A percentile compares a stretch with the other conserved stretches of the same genome.
Evolutionary conservation across 2,797 vertebrate genomes (phyloP).

Genomic region (Myoxocephalus aenaeus): DNA sequence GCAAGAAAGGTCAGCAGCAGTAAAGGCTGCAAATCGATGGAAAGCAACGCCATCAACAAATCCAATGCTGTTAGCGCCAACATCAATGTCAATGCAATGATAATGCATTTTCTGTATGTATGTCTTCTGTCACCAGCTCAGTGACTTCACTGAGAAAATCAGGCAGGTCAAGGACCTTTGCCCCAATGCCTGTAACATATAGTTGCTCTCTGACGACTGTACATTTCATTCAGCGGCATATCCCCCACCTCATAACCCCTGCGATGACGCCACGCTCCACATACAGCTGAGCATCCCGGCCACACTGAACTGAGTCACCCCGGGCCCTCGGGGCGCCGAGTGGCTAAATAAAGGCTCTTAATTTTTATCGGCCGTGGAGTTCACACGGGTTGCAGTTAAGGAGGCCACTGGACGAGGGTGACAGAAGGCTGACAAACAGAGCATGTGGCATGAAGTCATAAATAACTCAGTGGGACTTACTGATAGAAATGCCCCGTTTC

Average conservation of each 20-base stretch:
- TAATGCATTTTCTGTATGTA: background rate
- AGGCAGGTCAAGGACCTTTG: slow-evolving; percentile 30
- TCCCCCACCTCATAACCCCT: background rate
- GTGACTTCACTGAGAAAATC: slow-evolving; percentile 27
- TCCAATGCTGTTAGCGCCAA: background rate
- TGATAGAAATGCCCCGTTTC: background rate
- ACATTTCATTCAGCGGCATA: slow-evolving; percentile 38
- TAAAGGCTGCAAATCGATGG: background rate
- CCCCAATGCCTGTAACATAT: background rate
- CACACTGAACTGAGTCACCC: slow-evolving; percentile 43
- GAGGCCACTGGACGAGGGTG: slow-evolving; percentile 33
- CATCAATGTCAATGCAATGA: background rate
- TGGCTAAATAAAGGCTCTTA: slow-evolving; percentile 39
- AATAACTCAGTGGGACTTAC: background rate
- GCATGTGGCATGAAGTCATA: background rate
- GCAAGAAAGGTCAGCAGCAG: background rate
- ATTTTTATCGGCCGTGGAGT: slow-evolving; percentile 2
- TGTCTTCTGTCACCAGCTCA: slow-evolving; percentile 7
- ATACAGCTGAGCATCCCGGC: slow-evolving; percentile 41
- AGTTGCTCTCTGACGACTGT: background rate
- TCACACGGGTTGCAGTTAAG: slow-evolving; percentile 37
- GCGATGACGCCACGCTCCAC: slow-evolving; percentile 39
- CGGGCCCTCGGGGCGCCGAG: slow-evolving; percentile 10
- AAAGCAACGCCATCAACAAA: background rate
- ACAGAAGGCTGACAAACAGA: background rate